These are phyloP conservation scores for Ooceraea biroi DNA, from an alignment of 1,140 invertebrate genomes.

Conservation along the genomic window DNA sequence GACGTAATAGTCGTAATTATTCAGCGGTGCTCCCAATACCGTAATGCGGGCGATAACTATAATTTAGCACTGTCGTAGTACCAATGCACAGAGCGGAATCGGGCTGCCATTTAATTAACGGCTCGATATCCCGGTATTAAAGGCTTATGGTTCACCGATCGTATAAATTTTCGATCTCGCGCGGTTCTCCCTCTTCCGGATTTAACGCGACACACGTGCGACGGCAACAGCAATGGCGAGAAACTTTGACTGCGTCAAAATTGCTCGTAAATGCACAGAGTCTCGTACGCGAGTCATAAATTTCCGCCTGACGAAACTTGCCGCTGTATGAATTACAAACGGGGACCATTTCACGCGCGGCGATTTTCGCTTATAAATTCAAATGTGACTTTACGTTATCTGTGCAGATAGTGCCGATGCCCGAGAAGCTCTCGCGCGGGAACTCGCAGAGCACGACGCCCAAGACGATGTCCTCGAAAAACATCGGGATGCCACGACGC, in stretches of 20 bases:
- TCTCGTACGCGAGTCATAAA: background rate
- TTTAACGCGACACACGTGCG: background rate
- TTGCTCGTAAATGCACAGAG: background rate
- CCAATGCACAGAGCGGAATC: conserved; percentile 57
- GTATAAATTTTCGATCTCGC: conserved; percentile 64
- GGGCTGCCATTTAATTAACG: conserved; percentile 71
- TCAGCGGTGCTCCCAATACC: conserved; percentile 58
- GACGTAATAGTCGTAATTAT: conserved; percentile 45
- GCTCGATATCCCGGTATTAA: conserved; percentile 60
- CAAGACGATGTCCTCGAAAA: conserved; percentile 42
- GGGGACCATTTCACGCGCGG: background rate
- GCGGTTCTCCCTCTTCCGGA: too few relatives aligned
- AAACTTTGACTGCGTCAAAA: background rate
- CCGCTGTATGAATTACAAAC: background rate
- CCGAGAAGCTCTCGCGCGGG: background rate
- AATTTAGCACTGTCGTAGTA: conserved; percentile 66
- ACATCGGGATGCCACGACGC: conserved; percentile 73
- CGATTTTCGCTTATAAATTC: conserved; percentile 32
- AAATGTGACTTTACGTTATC: conserved; percentile 44
- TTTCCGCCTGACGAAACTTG: conserved; percentile 7
- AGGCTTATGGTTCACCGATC: conserved; percentile 63
- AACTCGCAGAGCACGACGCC: background rate
- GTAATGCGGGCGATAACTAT: conserved; percentile 65
- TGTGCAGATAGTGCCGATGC: conserved; percentile 63
- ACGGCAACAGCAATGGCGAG: background rate